phyloP scores from a whole-genome alignment of 2,888 invertebrate species.

The Drosophila infuscata region DNA sequence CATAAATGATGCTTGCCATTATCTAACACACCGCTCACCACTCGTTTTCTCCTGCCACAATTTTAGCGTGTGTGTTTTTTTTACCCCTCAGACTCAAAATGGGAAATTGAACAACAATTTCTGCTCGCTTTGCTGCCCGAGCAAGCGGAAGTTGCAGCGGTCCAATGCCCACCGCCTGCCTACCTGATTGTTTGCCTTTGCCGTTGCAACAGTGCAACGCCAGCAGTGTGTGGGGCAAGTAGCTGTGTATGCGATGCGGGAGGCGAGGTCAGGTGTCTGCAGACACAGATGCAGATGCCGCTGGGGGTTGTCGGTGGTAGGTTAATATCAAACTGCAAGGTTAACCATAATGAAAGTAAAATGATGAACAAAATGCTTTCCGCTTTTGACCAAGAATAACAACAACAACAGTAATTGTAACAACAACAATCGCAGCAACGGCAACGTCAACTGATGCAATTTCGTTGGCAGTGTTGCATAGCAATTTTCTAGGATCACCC shows the following conservation, averaged over 20 bases:
- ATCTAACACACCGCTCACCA: constrained; percentile 62
- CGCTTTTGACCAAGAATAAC: constrained; percentile 39
- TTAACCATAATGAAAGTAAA: constrained; percentile 81
- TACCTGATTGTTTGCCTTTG: constrained; percentile 29
- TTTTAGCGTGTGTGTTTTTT: constrained; percentile 19
- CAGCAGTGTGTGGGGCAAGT: background rate
- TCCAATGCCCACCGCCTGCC: constrained; percentile 6
- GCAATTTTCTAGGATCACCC: constrained; percentile 31
- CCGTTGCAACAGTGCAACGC: constrained; percentile 2
- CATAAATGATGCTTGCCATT: constrained; percentile 57
- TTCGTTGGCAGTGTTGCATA: background rate
- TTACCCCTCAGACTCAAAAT: constrained; percentile 63
- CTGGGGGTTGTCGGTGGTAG: constrained; percentile 21
- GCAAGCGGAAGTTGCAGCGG: constrained; percentile 76
- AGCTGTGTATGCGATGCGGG: background rate
- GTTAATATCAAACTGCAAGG: constrained; percentile 73
- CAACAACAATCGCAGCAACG: background rate
- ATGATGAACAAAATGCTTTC: constrained; percentile 74
- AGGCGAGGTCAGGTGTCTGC: background rate
- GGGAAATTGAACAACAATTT: constrained; percentile 83
- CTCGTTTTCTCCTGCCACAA: constrained; percentile 30
- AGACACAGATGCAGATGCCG: background rate
- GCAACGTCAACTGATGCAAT: background rate
- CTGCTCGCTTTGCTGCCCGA: constrained; percentile 83
- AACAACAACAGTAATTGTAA: constrained; percentile 6